Evolutionary conservation across 2,888 invertebrate genomes (phyloP), one percentile per base, ranked within the genome.

Genomic region (Camptogramma bilineatum): DNA sequence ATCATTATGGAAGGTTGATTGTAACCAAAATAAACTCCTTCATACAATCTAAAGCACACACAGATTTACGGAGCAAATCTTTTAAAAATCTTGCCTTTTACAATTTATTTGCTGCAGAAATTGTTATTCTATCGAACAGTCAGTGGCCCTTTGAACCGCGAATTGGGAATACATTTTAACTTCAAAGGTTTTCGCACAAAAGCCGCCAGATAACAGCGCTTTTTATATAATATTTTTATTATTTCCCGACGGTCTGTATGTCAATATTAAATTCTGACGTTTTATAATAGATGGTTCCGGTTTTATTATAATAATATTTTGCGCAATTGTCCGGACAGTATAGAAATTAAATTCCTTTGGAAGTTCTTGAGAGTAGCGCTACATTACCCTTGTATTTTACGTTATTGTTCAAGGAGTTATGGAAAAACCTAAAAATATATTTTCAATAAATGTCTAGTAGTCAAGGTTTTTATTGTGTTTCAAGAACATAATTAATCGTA

Each of bases 81-180:
- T 56, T 61, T 53, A 53, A 64, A 69, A 66, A 59, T 65, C 53
- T 62, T 31, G 46, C 56, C 61, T 62, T n/a, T 62, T 55, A 21
- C 28, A 57, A 61, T 48, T 69, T 57, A 61, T 66, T 67, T 53
- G 31, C 65, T 60, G 53, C 61, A 64, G 60, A 66, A 69, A 68
- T 71, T 71, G 71, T 73, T 73, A 72, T 74, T 72, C 69, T 69
- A 69, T 71, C 64, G 72, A 71, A 68, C 67, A 66, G 64, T 64
- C 60, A 57, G 61, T 60, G 63, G 62, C 63, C 68, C 73, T 80
- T 78, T 78, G 76, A 78, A 62, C 72, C 66, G 60, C 62, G 68
- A 71, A 71, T 72, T 68, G 75, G 65, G 74, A 74, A 78, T 76
- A 78, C 68, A 75, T 78, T 76, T 74, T 68, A 70, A 76, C 78